Evolutionary conservation across 1,140 invertebrate genomes (phyloP).

Genomic region (Cotesia chilonis): DNA sequence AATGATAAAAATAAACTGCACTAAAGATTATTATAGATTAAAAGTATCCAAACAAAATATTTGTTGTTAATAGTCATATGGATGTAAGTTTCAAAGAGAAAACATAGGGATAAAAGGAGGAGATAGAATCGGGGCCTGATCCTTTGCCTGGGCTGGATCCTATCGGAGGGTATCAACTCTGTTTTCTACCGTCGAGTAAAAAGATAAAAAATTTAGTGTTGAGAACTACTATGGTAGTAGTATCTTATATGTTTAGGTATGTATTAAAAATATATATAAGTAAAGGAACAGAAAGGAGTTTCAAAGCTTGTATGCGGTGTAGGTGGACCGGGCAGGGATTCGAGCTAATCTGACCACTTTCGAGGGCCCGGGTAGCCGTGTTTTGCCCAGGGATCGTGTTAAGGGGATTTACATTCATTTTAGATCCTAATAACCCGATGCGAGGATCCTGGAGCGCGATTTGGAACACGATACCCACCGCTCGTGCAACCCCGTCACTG

Average conservation of each 20-base stretch:
- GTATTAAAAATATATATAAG: background rate
- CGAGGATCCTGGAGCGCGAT: conserved; percentile 60
- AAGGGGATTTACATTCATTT: conserved; percentile 69
- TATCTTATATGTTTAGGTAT: background rate
- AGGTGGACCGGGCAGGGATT: conserved; percentile 40
- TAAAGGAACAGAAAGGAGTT: conserved; percentile 19
- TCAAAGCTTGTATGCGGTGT: conserved; percentile 38
- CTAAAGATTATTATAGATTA: no score
- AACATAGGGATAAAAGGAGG: conserved; percentile 5
- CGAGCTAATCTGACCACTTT: conserved; percentile 63
- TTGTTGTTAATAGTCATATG: conserved; percentile 3
- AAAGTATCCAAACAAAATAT: background rate
- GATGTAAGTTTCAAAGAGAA: background rate
- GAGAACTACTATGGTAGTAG: background rate
- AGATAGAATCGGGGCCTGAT: conserved; percentile 22
- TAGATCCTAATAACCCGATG: conserved; percentile 66
- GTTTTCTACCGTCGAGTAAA: no score
- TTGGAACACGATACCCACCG: conserved; percentile 62
- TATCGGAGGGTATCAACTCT: background rate
- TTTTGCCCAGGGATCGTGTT: conserved; percentile 66
- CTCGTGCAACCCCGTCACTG: conserved; percentile 33
- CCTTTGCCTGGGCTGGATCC: conserved; percentile 12
- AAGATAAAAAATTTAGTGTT: no score
- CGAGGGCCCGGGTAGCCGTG: conserved; percentile 61
- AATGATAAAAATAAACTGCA: no score